These are phyloP conservation scores for Hypomecis punctinalis DNA, from an alignment of 2,888 invertebrate species.

Conservation along the genomic window DNA sequence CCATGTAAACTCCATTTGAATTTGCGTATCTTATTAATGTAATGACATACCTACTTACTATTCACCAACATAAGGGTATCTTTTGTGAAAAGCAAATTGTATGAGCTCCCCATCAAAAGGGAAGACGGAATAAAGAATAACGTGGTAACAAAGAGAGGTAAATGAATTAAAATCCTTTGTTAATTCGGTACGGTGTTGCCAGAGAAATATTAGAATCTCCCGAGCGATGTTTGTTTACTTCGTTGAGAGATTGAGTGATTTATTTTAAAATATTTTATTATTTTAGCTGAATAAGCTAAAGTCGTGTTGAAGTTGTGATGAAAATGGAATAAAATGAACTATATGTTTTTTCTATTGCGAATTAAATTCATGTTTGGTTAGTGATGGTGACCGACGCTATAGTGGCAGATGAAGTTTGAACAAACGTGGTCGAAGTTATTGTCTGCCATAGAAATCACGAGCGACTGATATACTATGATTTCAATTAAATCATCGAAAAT, in stretches of 20 bases:
- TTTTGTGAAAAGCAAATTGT: slow-evolving; percentile 71
- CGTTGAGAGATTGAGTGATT: not conserved
- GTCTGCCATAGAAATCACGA: too few relatives aligned
- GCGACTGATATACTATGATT: too few relatives aligned
- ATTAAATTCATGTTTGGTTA: too few relatives aligned
- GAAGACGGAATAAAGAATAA: slow-evolving; percentile 69
- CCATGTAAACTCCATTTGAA: slow-evolving; percentile 37
- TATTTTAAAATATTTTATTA: not conserved
- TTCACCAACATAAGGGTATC: slow-evolving; percentile 63
- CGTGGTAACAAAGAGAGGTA: slow-evolving; percentile 73
- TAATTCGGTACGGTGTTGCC: slow-evolving; percentile 56
- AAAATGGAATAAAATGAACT: too few relatives aligned
- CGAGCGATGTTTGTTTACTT: slow-evolving; percentile 1
- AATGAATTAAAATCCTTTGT: slow-evolving; percentile 80
- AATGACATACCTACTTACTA: slow-evolving; percentile 46
- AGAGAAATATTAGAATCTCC: slow-evolving; percentile 18
- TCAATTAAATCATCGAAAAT: too few relatives aligned
- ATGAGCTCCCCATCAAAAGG: slow-evolving; percentile 63
- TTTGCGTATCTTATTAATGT: slow-evolving; percentile 43
- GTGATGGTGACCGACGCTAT: too few relatives aligned
- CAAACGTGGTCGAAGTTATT: too few relatives aligned
- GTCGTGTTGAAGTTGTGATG: too few relatives aligned
- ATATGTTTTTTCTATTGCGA: too few relatives aligned
- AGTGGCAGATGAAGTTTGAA: too few relatives aligned
- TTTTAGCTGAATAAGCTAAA: too few relatives aligned